Evolutionary conservation across 53 echinoderm and acorn worm species (phyloP), one percentile per base, ranked within the genome.

Genomic region (Hippasteria phrygiana): DNA sequence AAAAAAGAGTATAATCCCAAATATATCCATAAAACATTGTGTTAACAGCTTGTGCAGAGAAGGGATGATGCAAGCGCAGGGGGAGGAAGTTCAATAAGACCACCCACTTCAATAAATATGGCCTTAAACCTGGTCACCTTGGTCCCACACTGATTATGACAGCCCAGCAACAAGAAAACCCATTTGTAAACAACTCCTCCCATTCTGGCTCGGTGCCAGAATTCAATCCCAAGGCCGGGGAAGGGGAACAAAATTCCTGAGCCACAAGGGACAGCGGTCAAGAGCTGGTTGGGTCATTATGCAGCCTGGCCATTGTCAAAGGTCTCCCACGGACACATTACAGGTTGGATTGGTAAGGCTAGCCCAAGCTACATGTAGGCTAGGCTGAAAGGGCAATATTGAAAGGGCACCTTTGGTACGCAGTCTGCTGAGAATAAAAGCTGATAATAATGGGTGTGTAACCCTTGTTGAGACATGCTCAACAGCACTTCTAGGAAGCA

Each of bases 111-210:
- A 38, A n/a, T 46, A 28, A 55, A 35, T 16, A 37, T 56, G 51
- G 55, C 78, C 53, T 85, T 85, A 51, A 35, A 85, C 67, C 63
- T 83, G 83, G 82, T 65, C 82, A 81, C 33, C 83, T 3, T 34
- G 83, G 70, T 53, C 38, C 46, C 9, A 64, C 34, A 75, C 32
- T 47, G 51, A 75, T 47, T 32, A 50, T 50, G 51, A 51, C 48
- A 73, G 41, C n/a, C n/a, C n/a, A 9, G 40, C 43, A 73, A 73
- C 73, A 73, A 73, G 43, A 24, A 73, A 40, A 42, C 7, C 41
- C 26, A n/a, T 9, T 73, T 18, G 41, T 65, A 62, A 22, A 45
- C 66, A 65, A 66, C 82, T 32, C 64, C 82, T 26, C 82, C 66
- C 65, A 27, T 65, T 43, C 65, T 82, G 82, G 82, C 82, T 24